These are phyloP conservation scores for Cardiocondyla obscurior DNA, from an alignment of 1,140 invertebrate species.

Conservation along the genomic window DNA sequence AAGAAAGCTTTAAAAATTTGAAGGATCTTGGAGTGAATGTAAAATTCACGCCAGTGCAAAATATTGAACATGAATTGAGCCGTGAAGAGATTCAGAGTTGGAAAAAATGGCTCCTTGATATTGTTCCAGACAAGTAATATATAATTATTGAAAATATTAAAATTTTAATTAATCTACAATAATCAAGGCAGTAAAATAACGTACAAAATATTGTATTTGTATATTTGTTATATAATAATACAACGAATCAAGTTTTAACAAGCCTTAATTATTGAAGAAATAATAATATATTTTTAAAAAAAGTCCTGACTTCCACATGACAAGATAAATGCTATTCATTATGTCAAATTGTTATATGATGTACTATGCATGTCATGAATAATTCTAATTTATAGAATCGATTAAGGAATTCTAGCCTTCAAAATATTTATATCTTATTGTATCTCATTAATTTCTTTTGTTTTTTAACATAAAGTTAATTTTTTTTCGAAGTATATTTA, in stretches of 20 bases:
- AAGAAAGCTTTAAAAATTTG: conserved; percentile 82
- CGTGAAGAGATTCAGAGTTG: conserved; percentile 79
- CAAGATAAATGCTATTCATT: neutral
- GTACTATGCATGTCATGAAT: neutral
- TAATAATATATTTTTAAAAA: conserved; percentile 4
- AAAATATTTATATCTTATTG: conserved; percentile 11
- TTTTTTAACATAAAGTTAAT: neutral
- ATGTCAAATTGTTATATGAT: neutral
- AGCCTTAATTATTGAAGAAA: neutral
- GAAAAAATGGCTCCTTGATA: conserved; percentile 64
- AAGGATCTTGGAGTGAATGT: conserved; percentile 82
- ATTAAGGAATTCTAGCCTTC: conserved; percentile 21
- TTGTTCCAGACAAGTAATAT: conserved; percentile 57
- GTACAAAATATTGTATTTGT: neutral
- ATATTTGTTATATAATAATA: neutral
- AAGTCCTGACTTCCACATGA: neutral
- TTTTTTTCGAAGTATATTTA: neutral
- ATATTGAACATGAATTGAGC: conserved; percentile 85
- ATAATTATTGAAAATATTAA: conserved; percentile 1
- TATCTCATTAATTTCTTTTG: neutral
- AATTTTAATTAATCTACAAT: neutral
- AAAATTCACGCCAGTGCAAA: conserved; percentile 82
- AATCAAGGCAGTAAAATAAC: neutral
- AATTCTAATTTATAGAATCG: neutral
- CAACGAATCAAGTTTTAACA: neutral